Percentiles rank a stretch among this genome's conserved stretches.
Conservation (phyloP, 2,797 vertebrate genomes). For the Sternarchorhynchus goeldii region DNA sequence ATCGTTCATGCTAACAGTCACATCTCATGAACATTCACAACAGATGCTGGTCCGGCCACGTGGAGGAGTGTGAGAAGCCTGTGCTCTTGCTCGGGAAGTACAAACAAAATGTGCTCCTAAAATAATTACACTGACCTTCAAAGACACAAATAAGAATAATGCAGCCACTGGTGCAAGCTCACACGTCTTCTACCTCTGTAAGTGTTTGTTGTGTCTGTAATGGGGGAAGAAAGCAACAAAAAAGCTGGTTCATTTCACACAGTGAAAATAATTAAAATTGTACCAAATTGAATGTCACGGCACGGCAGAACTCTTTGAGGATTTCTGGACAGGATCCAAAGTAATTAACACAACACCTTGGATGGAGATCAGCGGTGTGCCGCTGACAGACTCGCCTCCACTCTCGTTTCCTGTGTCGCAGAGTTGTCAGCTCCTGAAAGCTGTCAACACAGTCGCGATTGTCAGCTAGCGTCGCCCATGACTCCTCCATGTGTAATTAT, state of each 20-base stretch:
- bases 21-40: too few species aligned
- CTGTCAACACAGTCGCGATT: conserved; percentile 58
- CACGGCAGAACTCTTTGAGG: conserved; percentile 61
- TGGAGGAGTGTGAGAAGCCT: neutral
- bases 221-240: conserved; percentile 44
- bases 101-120: conserved; percentile 25
- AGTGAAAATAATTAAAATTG: conserved; percentile 68
- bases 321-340: conserved; percentile 68
- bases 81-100: neutral
- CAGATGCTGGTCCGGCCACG: neutral
- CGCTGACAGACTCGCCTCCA: conserved; percentile 50
- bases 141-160: conserved; percentile 40
- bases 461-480: conserved; percentile 56
- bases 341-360: conserved; percentile 72
- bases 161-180: conserved; percentile 11
- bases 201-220: conserved; percentile 54
- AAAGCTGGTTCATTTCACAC: conserved; percentile 60
- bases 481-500: conserved; percentile 61
- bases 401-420: conserved; percentile 4
- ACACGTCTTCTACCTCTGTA: conserved; percentile 21
- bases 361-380: conserved; percentile 62
- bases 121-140: conserved; percentile 49
- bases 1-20: too few species aligned
- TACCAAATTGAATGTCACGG: conserved; percentile 62
- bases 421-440: conserved; percentile 53